Percentiles rank a stretch among this genome's conserved stretches.
These are phyloP conservation scores for Caenorhabditis panamensis DNA, from an alignment of 2,888 invertebrate genomes.

Conservation along the genomic window DNA sequence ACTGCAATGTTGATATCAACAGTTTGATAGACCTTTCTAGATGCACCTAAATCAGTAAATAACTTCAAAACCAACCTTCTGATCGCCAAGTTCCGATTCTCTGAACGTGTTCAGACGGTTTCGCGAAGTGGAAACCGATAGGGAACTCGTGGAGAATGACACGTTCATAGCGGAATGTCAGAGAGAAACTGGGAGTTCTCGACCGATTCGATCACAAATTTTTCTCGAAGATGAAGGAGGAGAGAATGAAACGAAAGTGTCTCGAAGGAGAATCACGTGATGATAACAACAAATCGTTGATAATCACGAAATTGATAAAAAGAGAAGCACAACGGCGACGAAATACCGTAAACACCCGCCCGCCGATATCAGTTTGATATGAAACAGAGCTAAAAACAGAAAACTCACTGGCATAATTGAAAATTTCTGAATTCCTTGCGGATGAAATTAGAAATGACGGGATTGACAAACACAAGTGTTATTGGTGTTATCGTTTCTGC, in stretches of 20 bases:
- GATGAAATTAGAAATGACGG: no score
- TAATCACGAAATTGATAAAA: constrained; percentile 31
- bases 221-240: constrained; percentile 38
- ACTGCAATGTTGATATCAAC: no score
- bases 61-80: constrained; percentile 32
- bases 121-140: constrained; percentile 31
- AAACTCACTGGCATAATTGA: neutral
- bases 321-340: constrained; percentile 7
- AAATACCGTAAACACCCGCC: constrained; percentile 12
- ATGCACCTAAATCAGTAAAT: no score
- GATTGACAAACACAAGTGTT: no score
- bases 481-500: no score
- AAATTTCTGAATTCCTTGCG: neutral
- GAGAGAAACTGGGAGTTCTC: neutral
- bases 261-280: constrained; percentile 30
- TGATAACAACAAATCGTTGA: constrained; percentile 37
- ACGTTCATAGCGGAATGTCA: constrained; percentile 47
- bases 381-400: no score
- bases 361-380: no score
- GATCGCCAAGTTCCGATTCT: constrained; percentile 29
- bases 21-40: no score
- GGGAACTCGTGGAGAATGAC: constrained; percentile 51
- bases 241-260: constrained; percentile 37
- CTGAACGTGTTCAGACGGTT: constrained; percentile 43
- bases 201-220: constrained; percentile 14